Conservation (phyloP, 2,797 vertebrate genomes). For the Sylvilagus floridanus region DNA sequence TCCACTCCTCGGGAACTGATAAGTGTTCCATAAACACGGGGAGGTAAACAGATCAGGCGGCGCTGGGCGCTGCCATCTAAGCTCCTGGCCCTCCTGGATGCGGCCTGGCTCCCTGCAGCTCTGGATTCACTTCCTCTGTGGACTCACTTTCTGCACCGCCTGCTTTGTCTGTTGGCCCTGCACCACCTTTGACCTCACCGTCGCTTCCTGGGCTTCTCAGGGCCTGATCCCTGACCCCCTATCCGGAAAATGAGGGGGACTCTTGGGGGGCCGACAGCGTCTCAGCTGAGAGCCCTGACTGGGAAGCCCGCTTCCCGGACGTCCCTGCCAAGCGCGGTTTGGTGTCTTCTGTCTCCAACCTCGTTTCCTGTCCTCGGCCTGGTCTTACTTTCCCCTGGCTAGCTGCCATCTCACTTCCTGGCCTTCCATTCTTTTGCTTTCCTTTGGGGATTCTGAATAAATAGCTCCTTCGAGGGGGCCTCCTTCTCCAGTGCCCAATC, state of each 20-base stretch:
- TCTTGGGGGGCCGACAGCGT: not conserved
- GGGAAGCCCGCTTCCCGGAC: conserved; percentile 37
- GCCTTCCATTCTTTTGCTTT: conserved; percentile 65
- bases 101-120: not conserved
- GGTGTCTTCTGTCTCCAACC: conserved; percentile 51
- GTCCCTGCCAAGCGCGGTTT: not conserved
- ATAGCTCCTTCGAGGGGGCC: conserved; percentile 12
- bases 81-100: not conserved
- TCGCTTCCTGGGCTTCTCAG: not conserved
- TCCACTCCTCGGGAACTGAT: not conserved
- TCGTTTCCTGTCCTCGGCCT: conserved; percentile 76
- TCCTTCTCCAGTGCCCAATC: conserved; percentile 39
- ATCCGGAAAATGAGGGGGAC: not conserved
- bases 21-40: too few relatives aligned
- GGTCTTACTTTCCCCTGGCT: conserved; percentile 66
- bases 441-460: conserved; percentile 55
- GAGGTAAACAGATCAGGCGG: not conserved
- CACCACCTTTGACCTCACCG: not conserved
- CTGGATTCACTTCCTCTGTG: not conserved
- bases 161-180: not conserved
- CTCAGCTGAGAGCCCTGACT: not conserved
- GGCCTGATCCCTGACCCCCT: not conserved
- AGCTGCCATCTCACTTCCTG: conserved; percentile 68
- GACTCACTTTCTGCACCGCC: not conserved
- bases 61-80: not conserved